phyloP scores from a whole-genome alignment of 2,888 invertebrate species.

The Drosophila paracracens region DNA sequence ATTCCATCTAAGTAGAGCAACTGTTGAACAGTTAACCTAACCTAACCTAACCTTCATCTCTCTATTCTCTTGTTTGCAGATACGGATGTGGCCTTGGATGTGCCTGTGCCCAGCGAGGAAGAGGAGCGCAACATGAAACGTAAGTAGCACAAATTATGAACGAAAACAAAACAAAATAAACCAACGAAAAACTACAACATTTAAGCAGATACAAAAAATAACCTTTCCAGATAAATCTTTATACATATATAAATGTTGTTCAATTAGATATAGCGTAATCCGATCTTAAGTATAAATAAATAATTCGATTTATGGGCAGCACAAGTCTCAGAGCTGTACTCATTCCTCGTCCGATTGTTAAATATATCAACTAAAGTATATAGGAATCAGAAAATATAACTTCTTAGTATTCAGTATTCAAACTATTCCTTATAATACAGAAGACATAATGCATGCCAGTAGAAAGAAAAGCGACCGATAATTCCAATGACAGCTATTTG shows the following conservation, averaged over 20 bases:
- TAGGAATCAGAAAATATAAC: neutral
- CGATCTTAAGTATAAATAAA: neutral
- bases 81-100: constrained; percentile 90
- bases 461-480: neutral
- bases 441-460: neutral
- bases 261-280: neutral
- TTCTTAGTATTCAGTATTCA: neutral
- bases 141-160: constrained; percentile 85
- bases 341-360: neutral
- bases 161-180: neutral
- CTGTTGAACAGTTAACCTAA: constrained; percentile 12
- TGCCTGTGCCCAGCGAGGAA: constrained; percentile 89
- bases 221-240: neutral
- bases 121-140: constrained; percentile 93
- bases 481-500: neutral
- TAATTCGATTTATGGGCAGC: neutral
- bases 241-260: neutral
- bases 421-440: neutral
- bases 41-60: constrained; percentile 23
- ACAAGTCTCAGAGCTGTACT: neutral
- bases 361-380: neutral
- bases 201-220: neutral
- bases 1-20: constrained; percentile 58
- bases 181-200: neutral
- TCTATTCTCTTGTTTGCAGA: constrained; percentile 86